These are phyloP conservation scores for Nothoprocta pentlandii DNA, from an alignment of 2,113 vertebrate species.

Conservation along the genomic window DNA sequence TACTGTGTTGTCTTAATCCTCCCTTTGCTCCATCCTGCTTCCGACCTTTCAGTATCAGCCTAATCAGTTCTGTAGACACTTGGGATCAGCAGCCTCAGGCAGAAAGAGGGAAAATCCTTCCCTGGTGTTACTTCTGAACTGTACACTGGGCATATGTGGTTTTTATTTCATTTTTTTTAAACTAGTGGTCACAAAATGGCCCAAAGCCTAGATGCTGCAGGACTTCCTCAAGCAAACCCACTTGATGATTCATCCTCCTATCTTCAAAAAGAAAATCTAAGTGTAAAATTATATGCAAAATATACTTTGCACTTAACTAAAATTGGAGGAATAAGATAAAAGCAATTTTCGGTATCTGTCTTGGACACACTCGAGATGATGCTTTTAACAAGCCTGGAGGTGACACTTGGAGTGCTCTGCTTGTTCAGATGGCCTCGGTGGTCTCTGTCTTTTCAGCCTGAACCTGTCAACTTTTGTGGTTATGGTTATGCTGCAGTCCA, in stretches of 20 bases:
- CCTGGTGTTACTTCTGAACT: neutral
- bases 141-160: neutral
- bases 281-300: neutral
- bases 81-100: neutral
- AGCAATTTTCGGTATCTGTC: neutral
- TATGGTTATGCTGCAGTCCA: neutral
- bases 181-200: neutral
- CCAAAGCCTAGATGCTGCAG: neutral
- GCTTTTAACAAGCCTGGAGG: neutral
- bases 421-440: neutral
- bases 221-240: slow-evolving; percentile 9
- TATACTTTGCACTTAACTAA: neutral
- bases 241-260: neutral
- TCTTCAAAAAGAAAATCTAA: neutral
- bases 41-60: neutral
- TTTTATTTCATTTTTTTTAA: neutral
- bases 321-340: neutral
- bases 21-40: neutral
- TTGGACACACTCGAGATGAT: neutral
- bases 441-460: neutral
- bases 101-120: neutral
- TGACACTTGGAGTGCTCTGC: neutral
- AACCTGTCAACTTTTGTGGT: neutral
- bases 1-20: neutral
- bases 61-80: neutral